Evolutionary conservation across 1,140 invertebrate genomes (phyloP).

Genomic region (Nephotettix cincticeps): DNA sequence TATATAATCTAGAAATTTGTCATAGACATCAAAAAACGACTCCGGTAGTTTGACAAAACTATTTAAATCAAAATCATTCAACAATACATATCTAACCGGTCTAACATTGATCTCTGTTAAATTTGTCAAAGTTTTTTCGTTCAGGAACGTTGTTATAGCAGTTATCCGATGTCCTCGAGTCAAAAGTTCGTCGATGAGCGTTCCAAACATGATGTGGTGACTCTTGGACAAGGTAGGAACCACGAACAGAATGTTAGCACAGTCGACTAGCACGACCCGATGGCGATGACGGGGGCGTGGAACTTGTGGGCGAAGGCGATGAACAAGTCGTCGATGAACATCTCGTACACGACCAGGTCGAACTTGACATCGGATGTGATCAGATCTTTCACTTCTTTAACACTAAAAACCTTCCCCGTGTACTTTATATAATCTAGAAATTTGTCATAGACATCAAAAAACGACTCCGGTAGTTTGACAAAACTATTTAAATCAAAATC

Average conservation of each 20-base stretch:
- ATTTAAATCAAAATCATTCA: neutral
- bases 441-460: neutral
- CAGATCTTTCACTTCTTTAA: neutral
- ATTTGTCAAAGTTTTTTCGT: conserved; percentile 50
- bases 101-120: conserved; percentile 51
- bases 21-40: neutral
- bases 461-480: neutral
- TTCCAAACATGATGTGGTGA: conserved; percentile 66
- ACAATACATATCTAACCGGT: neutral
- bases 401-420: neutral
- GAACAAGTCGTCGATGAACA: conserved; percentile 35
- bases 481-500: neutral
- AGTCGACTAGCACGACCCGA: conserved; percentile 49
- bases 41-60: neutral
- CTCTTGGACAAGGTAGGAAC: conserved; percentile 64
- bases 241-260: conserved; percentile 54
- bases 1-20: neutral
- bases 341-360: conserved; percentile 36
- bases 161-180: conserved; percentile 61
- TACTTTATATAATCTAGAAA: neutral
- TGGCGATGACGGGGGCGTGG: conserved; percentile 54
- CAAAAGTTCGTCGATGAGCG: conserved; percentile 61
- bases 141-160: conserved; percentile 48
- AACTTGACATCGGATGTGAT: conserved; percentile 13
- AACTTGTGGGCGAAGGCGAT: conserved; percentile 42